Base-by-base conservation (phyloP, 2,888 invertebrate genomes). In the Drosophila buzzatii region DNA sequence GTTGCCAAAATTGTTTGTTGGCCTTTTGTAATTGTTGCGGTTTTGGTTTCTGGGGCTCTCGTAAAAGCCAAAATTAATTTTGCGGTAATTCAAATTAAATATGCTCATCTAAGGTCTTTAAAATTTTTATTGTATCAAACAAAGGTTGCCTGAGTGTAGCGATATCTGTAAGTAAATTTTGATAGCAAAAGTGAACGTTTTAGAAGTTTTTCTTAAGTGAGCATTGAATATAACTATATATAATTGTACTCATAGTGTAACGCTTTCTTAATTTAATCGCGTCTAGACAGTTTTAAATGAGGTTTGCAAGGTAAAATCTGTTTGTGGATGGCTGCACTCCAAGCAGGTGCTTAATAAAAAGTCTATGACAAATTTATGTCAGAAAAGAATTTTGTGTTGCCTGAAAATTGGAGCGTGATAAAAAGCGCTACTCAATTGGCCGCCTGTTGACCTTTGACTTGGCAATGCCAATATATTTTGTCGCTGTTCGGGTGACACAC, bases 1-100 rank as follows among this genome's bases (percentile, higher is more conserved):
- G 73, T 81, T 84, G 86, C 73, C 76, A 84, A 79, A 78, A 78
- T 80, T 77, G 75, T 75, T 62, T 81, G 72, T 76, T 82, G 74
- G 49, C 53, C 47, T 56, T 80, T 77, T 85, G 75, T 76, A 80
- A 79, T 76, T 73, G 73, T 67, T 83, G 84, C 33, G 82, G 84
- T 73, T 68, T 63, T 65, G 69, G 72, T 23, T 59, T 68, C 58
- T 33, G 33, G 49, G 57, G 55, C 56, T 52, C 45, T 33, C 27
- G 55, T n/a, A 45, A 53, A 62, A 51, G 35, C 59, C 20, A 45
- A 47, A 53, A 51, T 57, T 63, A 76, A 66, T 73, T 65, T 41
- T 78, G 78, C n/a, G 77, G 77, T 65, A 35, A 49, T 41, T 12
- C 41, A 55, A 64, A 64, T 65, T 59, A 35, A 49, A 59, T 59